A percentile compares a stretch with the other conserved stretches of the same genome.
phyloP scores from a whole-genome alignment of 1,140 invertebrate species.

The Drosophila nigrodunni region DNA sequence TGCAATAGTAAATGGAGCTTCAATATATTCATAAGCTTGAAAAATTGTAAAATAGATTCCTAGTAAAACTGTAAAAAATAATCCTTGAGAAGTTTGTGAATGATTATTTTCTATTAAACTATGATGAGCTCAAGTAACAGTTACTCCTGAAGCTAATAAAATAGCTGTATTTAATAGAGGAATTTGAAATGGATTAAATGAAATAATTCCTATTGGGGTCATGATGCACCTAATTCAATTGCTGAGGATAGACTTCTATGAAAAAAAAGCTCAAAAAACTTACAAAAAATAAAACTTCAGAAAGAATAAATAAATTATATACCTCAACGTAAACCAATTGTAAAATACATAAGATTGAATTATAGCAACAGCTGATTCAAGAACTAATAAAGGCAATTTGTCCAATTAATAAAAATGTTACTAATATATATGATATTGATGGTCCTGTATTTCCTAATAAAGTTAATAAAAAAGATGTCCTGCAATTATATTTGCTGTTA shows the following conservation, averaged over 20 bases:
- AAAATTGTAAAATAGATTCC: too few relatives aligned
- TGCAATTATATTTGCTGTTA: conserved; percentile 90
- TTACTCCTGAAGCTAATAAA: too few relatives aligned
- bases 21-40: too few relatives aligned
- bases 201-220: conserved; percentile 86
- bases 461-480: conserved; percentile 87
- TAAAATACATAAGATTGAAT: conserved; percentile 87
- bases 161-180: too few relatives aligned
- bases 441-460: conserved; percentile 70
- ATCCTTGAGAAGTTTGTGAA: too few relatives aligned
- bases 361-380: conserved; percentile 86
- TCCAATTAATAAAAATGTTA: conserved; percentile 84
- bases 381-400: conserved; percentile 86
- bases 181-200: conserved; percentile 87
- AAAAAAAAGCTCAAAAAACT: conserved; percentile 85
- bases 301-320: conserved; percentile 63
- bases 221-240: conserved; percentile 87
- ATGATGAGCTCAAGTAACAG: too few relatives aligned
- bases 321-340: conserved; percentile 84
- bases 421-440: conserved; percentile 68
- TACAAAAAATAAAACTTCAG: conserved; percentile 54
- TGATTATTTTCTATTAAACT: too few relatives aligned
- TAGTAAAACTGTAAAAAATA: too few relatives aligned
- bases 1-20: too few relatives aligned
- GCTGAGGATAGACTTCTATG: conserved; percentile 87